Evolutionary conservation across 92 coral and sea anemone genomes (phyloP), one percentile per base, ranked within the genome.

Genomic region (Phenganax marumi): DNA sequence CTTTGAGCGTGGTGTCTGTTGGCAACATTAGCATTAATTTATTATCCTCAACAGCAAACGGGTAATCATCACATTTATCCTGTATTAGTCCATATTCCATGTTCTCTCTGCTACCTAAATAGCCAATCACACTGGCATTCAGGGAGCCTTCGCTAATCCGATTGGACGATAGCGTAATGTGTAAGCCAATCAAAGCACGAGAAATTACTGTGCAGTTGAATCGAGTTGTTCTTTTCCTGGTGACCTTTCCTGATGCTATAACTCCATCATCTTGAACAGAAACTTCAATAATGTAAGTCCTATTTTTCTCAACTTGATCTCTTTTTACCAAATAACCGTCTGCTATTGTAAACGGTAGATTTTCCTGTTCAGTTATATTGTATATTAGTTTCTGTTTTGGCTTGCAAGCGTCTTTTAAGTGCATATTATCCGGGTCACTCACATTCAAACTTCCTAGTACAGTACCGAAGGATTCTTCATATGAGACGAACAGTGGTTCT

Each of bases 361-460:
- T 86, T 33, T 82, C 71, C 21, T 26, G 78, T 23, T 85, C 63
- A 26, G 56, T 77, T 49, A 89, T 23, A 3, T 80, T 75, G 52
- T 91, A 91, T 10, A 75, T 54, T 72, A 91, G 71, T 46, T 76
- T 81, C 62, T 91, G 97, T 80, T 91, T 91, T 50, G 66, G 82
- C 26, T 66, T 78, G 79, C 88, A 21, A 39, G 71, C 23, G 43
- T 85, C 89, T 58, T 65, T 55, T 1, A 49, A 79, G 46, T 76
- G 86, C 56, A 81, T 91, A 82, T 93, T 93, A 64, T 93, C 97
- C 52, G 97, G 97, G 82, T 93, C 97, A 8, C 75, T 82, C 8
- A 84, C 91, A 39, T 77, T 52, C 43, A 93, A 80, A 8, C 33
- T 53, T 10, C 86, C 90, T 39, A 93, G 83, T 0, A 93, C 82